Percentiles rank a stretch among this genome's conserved stretches.
Conservation (phyloP, 1,140 invertebrate genomes). For the Agrilus planipennis region DNA sequence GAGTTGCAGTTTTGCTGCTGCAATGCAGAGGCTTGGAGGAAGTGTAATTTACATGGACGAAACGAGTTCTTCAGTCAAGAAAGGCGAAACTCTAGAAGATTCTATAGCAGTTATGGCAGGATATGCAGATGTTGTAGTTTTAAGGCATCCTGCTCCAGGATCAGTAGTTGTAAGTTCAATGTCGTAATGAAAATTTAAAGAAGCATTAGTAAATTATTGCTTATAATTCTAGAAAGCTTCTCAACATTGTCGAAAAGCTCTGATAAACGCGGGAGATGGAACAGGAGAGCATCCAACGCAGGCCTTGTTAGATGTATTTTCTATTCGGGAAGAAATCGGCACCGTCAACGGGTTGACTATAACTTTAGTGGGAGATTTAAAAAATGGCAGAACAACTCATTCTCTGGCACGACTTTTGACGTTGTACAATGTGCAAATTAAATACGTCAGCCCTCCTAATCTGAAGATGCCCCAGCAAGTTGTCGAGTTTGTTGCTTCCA, state of each 20-base stretch:
- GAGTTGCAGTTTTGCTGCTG: constrained; percentile 87
- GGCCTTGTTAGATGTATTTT: constrained; percentile 94
- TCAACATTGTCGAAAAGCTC: constrained; percentile 67
- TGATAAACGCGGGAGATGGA: constrained; percentile 97
- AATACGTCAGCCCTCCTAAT: constrained; percentile 78
- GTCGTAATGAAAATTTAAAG: too few relatives aligned
- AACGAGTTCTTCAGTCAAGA: constrained; percentile 83
- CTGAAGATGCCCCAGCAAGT: constrained; percentile 88
- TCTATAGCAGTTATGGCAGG: constrained; percentile 74
- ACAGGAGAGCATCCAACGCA: constrained; percentile 98
- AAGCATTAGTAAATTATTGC: too few relatives aligned
- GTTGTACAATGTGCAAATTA: constrained; percentile 76
- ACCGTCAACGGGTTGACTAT: constrained; percentile 93
- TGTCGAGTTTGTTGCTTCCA: constrained; percentile 60
- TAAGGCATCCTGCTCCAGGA: constrained; percentile 87
- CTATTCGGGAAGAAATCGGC: constrained; percentile 96
- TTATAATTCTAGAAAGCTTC: constrained; percentile 55
- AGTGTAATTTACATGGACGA: constrained; percentile 82
- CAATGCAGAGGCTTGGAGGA: constrained; percentile 92
- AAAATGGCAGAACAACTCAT: constrained; percentile 96
- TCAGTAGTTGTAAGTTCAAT: constrained; percentile 65
- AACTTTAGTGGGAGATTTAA: constrained; percentile 91
- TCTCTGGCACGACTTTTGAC: constrained; percentile 86
- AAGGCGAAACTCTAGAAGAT: constrained; percentile 93
- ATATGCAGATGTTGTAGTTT: constrained; percentile 84